Evolutionary conservation across 2,797 vertebrate species (phyloP), one percentile per base, ranked within the genome.

Genomic region (Cottoperca gobio): DNA sequence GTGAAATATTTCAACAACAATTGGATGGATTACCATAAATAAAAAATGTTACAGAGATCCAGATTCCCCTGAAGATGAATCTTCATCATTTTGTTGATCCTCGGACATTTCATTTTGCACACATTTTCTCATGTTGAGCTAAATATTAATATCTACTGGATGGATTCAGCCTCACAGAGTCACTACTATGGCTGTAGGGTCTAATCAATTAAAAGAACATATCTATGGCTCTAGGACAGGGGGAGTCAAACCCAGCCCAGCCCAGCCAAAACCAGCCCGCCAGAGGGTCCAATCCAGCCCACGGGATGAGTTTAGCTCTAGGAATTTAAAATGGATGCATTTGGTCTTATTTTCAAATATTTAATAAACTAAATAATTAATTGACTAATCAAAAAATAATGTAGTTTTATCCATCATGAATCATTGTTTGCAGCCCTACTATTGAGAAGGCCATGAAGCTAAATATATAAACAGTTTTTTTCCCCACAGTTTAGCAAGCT

Each of bases 401-500:
- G 24, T 40, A 3, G 31, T 57, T 62, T 49, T 12, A 50, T 43
- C 6, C 2, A 6, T 63, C 35, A 49, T 39, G 2, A 62, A 39
- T 39, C 33, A 45, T 17, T 9, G 35, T 14, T 57, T 48, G 26
- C 17, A 40, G 50, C 23, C 26, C 26, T 26, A 26, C 26, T 26
- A 26, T 26, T 33, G 8, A 33, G 6, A 31, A 33, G 31, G 33
- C 26, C 17, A 46, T 42, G 54, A 37, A 49, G 49, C 31, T 19
- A 48, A 37, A 45, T 31, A 33, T 33, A 33, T 33, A 48, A n/a
- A 52, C 24, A 49, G 9, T 46, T 39, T 37, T 39, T 4, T 26
- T n/a, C n/a, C n/a, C 14, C n/a, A 67, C 66, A 58, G 26, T 48
- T 57, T 23, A 73, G 24, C 26, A 39, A 76, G 37, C 24, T n/a